These are phyloP conservation scores for Pseudomyrmex concolor DNA, from an alignment of 1,140 invertebrate genomes.

Conservation along the genomic window DNA sequence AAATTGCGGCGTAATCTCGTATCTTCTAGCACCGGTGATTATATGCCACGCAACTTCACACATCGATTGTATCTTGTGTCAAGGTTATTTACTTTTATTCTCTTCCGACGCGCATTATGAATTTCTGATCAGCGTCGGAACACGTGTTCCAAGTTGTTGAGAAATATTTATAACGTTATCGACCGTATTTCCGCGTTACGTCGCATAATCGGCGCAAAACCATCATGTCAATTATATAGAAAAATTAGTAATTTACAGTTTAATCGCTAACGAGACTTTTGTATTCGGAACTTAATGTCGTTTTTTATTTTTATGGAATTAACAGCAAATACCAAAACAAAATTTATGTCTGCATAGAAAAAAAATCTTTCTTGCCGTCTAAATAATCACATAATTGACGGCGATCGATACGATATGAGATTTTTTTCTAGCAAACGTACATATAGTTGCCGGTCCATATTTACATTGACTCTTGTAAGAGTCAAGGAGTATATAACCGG, in stretches of 20 bases:
- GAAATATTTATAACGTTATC: slow-evolving; percentile 60
- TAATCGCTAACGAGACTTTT: background rate
- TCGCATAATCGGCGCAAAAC: background rate
- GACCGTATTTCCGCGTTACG: slow-evolving; percentile 47
- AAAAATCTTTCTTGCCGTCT: background rate
- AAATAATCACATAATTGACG: slow-evolving; percentile 72
- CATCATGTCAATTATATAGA: background rate
- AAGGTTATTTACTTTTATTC: slow-evolving; percentile 62
- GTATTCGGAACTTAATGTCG: background rate
- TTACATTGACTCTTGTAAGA: slow-evolving; percentile 68
- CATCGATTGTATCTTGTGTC: slow-evolving; percentile 52
- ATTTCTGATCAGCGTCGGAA: slow-evolving; percentile 58
- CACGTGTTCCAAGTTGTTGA: slow-evolving; percentile 53
- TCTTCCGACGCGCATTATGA: slow-evolving; percentile 57
- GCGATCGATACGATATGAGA: slow-evolving; percentile 64
- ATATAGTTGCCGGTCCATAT: slow-evolving; percentile 72
- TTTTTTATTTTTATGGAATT: background rate
- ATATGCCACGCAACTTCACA: slow-evolving; percentile 58
- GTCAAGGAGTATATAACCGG: slow-evolving; percentile 60
- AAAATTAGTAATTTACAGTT: slow-evolving; percentile 26
- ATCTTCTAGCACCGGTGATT: slow-evolving; percentile 48
- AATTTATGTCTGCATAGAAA: background rate
- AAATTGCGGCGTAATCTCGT: slow-evolving; percentile 53
- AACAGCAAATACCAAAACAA: background rate
- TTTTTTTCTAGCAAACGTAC: slow-evolving; percentile 70